phyloP scores from a whole-genome alignment of 1,140 invertebrate genomes.

The Plodia interpunctella region DNA sequence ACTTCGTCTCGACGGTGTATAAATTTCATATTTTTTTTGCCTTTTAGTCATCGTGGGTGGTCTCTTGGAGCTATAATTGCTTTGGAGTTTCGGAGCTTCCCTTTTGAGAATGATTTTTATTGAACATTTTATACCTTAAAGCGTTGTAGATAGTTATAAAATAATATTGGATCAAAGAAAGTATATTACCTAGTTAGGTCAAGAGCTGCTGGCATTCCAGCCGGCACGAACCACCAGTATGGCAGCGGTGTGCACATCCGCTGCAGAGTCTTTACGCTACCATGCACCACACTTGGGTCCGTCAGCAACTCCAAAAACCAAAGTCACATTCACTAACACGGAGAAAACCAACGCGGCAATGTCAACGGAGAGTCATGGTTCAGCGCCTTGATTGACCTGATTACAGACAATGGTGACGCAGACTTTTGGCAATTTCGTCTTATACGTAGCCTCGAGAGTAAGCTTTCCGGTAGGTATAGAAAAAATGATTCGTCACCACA shows the following conservation, averaged over 20 bases:
- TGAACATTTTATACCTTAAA: too few species aligned
- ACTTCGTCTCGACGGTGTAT: conserved; percentile 1
- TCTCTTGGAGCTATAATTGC: not conserved
- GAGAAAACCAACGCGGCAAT: conserved; percentile 35
- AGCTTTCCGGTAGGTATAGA: conserved; percentile 35
- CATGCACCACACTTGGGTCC: conserved; percentile 36
- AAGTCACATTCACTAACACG: conserved; percentile 47
- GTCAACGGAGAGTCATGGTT: conserved; percentile 62
- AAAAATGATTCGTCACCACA: conserved; percentile 33
- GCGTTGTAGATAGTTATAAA: too few species aligned
- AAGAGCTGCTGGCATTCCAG: conserved; percentile 75
- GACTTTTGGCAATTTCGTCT: conserved; percentile 40
- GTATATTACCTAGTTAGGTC: conserved; percentile 66
- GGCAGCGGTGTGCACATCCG: conserved; percentile 72
- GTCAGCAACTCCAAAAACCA: conserved; percentile 30
- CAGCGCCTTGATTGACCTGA: conserved; percentile 45
- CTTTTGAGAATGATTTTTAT: not conserved
- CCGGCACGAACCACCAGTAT: conserved; percentile 56
- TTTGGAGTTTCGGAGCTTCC: not conserved
- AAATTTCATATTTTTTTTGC: not conserved
- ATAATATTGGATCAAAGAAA: not conserved
- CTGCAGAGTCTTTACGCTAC: conserved; percentile 46
- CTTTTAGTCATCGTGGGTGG: not conserved
- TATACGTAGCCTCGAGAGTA: conserved; percentile 28
- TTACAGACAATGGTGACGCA: conserved; percentile 54